phyloP scores from a whole-genome alignment of 2,888 invertebrate species.

The Cephonodes hylas region DNA sequence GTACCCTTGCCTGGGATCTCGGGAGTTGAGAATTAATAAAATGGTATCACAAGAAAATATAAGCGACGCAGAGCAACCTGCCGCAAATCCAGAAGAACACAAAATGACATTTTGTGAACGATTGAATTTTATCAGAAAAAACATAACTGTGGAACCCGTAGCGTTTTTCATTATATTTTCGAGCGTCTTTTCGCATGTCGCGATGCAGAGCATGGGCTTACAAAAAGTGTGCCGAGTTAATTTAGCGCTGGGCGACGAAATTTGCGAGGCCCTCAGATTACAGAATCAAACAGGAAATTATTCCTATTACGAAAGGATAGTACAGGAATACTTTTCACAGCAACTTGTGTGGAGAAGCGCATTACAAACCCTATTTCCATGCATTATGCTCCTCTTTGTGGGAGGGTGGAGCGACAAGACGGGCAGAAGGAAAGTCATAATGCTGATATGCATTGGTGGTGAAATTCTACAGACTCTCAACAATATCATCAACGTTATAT shows the following conservation, averaged over 20 bases:
- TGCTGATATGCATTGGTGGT: too few species aligned
- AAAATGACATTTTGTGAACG: not conserved
- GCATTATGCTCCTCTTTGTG: conserved; percentile 82
- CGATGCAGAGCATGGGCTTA: conserved; percentile 48
- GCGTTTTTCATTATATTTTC: conserved; percentile 9
- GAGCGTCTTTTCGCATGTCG: conserved; percentile 66
- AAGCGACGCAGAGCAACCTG: too few species aligned
- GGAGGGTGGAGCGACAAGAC: conserved; percentile 73
- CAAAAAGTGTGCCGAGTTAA: conserved; percentile 78
- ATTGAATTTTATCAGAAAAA: not conserved
- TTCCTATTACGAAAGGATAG: too few species aligned
- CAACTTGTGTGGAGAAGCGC: conserved; percentile 89
- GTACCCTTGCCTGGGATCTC: too few species aligned
- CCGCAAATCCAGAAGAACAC: too few species aligned
- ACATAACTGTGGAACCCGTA: conserved; percentile 81
- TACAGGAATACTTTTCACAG: conserved; percentile 83
- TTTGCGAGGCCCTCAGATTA: conserved; percentile 83
- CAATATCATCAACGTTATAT: conserved; percentile 53
- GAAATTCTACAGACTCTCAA: too few species aligned
- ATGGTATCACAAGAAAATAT: too few species aligned
- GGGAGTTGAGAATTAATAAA: too few species aligned
- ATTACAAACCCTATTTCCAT: conserved; percentile 86
- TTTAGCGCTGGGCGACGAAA: conserved; percentile 80
- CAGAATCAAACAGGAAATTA: conserved; percentile 79
- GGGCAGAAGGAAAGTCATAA: conserved; percentile 59